phyloP scores from a whole-genome alignment of 2,888 invertebrate species.

The Itoplectis maculator region DNA sequence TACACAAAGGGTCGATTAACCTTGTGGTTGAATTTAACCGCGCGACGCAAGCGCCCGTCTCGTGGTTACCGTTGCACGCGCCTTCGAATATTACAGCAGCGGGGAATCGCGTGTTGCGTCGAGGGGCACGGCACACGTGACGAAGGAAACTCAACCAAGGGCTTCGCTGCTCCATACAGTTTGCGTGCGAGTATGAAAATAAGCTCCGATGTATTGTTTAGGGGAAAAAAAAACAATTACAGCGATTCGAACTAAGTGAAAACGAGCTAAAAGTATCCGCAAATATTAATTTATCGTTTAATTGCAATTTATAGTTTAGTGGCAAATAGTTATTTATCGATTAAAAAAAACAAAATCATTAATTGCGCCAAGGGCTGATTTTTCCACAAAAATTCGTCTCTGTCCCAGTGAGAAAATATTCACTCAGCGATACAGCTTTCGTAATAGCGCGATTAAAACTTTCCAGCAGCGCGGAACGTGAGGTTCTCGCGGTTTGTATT shows the following conservation, averaged over 20 bases:
- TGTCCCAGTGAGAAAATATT: no score
- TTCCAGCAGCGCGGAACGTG: conserved; percentile 57
- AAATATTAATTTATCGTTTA: no score
- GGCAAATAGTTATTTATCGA: no score
- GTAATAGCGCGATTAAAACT: conserved; percentile 18
- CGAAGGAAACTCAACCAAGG: neutral
- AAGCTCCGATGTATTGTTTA: no score
- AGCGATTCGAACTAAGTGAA: no score
- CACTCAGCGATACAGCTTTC: no score
- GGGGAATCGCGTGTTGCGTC: neutral
- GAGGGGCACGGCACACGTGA: conserved; percentile 8
- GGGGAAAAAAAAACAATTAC: no score
- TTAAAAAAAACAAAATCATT: no score
- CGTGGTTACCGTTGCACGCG: conserved; percentile 20
- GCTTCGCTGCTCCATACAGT: neutral
- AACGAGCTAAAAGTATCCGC: no score
- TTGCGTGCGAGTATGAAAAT: neutral
- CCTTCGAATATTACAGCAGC: neutral
- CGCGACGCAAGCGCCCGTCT: conserved; percentile 3
- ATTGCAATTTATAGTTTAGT: no score
- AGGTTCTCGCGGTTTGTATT: conserved; percentile 59
- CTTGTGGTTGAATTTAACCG: conserved; percentile 10
- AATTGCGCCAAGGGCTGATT: no score
- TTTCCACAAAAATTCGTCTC: no score
- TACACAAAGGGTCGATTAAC: neutral